Base-by-base conservation (phyloP, 2,888 invertebrate species). In the Morinoia aosen region DNA sequence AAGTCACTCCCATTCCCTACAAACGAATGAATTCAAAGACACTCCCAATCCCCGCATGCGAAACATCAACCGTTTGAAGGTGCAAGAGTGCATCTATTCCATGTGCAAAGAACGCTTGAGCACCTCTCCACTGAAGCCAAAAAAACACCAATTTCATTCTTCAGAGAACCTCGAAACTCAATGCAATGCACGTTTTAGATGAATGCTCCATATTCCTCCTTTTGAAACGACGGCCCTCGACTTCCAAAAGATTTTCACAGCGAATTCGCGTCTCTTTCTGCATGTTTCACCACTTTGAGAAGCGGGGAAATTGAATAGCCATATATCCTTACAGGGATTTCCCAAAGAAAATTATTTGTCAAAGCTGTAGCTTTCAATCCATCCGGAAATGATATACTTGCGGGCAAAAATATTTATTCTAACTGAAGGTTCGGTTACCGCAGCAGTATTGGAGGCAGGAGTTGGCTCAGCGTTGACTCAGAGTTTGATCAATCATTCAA, bases 231-330 rank as follows among this genome's bases (percentile, higher is more conserved):
- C 8, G 25, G 76, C 76, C 48, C 76, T 33, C 76, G 76, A 76
- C 76, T 33, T 33, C 25, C 25, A 76, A 76, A 76, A 76, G 76
- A 76, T 76, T 76, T 76, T 76, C 76, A 25, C 76, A 76, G 19
- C 76, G 76, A 76, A 76, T 76, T 76, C 76, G 76, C 76, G 33
- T 76, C 76, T 76, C 76, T 76, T 76, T 76, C 76, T 76, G 76
- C 76, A 76, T 76, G 76, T 76, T 76, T 76, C 76, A 76, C 7
- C 76, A 76, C 76, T 76, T 76, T 76, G 76, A 76, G 76, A 76
- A 33, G 76, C 76, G 76, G 25, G 33, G 76, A 76, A 76, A 76
- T 76, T 76, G 76, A 76, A 76, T 76, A 76, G 76, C 76, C 76
- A 33, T 10, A 76, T 76, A 25, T 76, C 76, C 76, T 76, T 33